Evolutionary conservation across 2,113 vertebrate genomes (phyloP), one percentile per base, ranked within the genome.

Genomic region (Cairina moschata): DNA sequence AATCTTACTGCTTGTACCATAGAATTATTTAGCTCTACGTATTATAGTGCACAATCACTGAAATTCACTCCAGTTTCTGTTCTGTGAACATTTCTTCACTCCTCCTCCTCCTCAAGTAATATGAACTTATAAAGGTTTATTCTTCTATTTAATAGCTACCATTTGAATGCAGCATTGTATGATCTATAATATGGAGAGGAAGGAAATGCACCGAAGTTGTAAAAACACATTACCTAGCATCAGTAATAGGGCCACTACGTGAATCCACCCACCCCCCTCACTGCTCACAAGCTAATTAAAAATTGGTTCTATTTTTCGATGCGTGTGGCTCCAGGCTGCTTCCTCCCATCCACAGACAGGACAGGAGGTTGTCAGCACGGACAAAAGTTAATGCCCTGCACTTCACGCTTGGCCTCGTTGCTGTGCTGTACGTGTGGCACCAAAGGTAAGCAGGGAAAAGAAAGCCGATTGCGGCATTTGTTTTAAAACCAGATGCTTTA

Each of bases 21-120:
- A 81, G 50, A 81, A 89, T 77, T 56, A 65, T 54, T 92, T 76
- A 86, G 38, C 72, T 88, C 25, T 59, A 54, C 34, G 36, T 62
- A 46, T 29, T 23, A 42, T 1, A 46, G 56, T 46, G 59, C 68
- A 80, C 63, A 81, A 8, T 82, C 60, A 56, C 66, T 58, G 48
- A 79, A 54, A 69, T 79, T 76, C 42, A 40, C 69, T 75, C 62
- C 32, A 26, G 9, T 72, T 90, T 79, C 88, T 88, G 46, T 76
- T 90, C 73, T 72, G 2, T 18, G 25, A 84, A 4, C 72, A 87
- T 9, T 52, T 68, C 32, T 72, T 92, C 82, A 31, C 20, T 84
- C 48, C 66, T 63, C 12, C 29, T 52, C 28, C 29, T 52, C 28
- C 50, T 85, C 77, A 83, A 86, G 62, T 36, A 40, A 72, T 31